Percentiles rank a stretch among this genome's conserved stretches.
phyloP scores from a whole-genome alignment of 2,113 vertebrate species.

The Pseudolaguvia tuberculata region DNA sequence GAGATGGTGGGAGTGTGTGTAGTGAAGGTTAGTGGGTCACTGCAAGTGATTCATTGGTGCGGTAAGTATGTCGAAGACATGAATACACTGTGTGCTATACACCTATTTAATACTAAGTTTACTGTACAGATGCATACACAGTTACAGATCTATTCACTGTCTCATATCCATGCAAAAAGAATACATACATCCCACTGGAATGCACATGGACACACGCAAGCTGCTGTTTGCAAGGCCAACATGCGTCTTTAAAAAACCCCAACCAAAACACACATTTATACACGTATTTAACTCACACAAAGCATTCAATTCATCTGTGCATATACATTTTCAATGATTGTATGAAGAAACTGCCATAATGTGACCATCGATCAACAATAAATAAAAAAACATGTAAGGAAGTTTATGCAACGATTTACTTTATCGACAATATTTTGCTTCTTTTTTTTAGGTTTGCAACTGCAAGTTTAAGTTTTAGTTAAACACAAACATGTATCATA shows the following conservation, averaged over 20 bases:
- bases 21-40: slow-evolving; percentile 3
- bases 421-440: no score
- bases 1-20: not conserved
- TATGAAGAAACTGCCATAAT: no score
- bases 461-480: no score
- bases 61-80: not conserved
- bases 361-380: no score
- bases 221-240: not conserved
- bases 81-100: not conserved
- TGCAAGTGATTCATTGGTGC: not conserved
- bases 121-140: not conserved
- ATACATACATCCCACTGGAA: not conserved
- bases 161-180: not conserved
- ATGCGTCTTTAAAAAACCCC: not conserved
- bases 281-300: no score
- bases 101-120: not conserved
- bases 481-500: no score
- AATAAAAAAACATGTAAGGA: no score
- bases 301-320: no score
- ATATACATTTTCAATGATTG: no score
- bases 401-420: no score
- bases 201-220: not conserved
- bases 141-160: not conserved
- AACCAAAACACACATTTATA: not conserved
- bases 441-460: no score